Percentiles rank a stretch among this genome's conserved stretches.
phyloP scores from a whole-genome alignment of 2,888 invertebrate genomes.

The Margaritifera margaritifera region DNA sequence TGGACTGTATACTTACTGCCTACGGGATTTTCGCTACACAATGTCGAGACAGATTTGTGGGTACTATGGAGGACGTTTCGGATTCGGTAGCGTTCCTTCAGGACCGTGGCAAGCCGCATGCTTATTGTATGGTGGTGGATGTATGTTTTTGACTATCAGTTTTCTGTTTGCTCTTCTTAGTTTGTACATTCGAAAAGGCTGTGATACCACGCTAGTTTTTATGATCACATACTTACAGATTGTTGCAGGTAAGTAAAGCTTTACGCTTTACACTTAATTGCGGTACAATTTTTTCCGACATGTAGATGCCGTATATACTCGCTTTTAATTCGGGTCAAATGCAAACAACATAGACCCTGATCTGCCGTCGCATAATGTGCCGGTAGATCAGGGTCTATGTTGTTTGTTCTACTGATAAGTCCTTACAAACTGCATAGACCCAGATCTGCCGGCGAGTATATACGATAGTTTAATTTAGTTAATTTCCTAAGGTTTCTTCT shows the following conservation, averaged over 20 bases:
- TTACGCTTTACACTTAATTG: too few species aligned
- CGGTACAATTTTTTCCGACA: too few species aligned
- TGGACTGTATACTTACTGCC: slow-evolving; percentile 63
- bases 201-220: slow-evolving; percentile 56
- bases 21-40: slow-evolving; percentile 18
- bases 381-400: too few species aligned
- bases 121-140: slow-evolving; percentile 67
- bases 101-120: slow-evolving; percentile 68
- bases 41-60: slow-evolving; percentile 40
- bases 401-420: too few species aligned
- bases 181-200: slow-evolving; percentile 52
- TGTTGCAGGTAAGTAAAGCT: slow-evolving; percentile 59
- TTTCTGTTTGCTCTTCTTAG: slow-evolving; percentile 61
- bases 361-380: too few species aligned
- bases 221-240: slow-evolving; percentile 64
- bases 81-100: slow-evolving; percentile 59
- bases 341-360: too few species aligned
- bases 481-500: too few species aligned
- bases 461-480: too few species aligned
- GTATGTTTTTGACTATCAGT: slow-evolving; percentile 64
- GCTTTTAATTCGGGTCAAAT: too few species aligned
- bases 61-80: slow-evolving; percentile 61
- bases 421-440: too few species aligned
- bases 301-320: too few species aligned
- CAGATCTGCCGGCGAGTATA: too few species aligned